Evolutionary conservation across 2,888 invertebrate genomes (phyloP).

Genomic region (Trachelus tabidus): DNA sequence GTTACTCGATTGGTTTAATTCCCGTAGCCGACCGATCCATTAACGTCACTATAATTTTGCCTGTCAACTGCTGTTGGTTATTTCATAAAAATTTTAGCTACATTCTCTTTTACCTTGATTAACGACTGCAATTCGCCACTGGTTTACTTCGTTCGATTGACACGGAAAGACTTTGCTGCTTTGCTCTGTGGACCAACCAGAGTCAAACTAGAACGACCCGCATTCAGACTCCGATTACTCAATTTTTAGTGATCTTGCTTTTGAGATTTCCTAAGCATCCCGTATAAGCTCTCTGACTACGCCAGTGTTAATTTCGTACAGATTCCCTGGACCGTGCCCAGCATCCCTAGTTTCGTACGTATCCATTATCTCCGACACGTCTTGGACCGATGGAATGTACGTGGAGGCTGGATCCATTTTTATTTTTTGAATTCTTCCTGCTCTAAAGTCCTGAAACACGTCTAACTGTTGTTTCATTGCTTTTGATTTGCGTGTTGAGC

Average conservation of each 20-base stretch:
- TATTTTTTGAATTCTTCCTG: no score
- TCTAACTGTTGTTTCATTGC: no score
- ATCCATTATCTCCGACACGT: background rate
- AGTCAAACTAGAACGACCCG: background rate
- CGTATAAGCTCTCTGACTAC: background rate
- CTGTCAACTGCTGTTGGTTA: background rate
- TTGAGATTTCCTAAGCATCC: conserved; percentile 17
- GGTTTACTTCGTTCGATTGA: background rate
- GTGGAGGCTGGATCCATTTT: no score
- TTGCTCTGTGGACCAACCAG: background rate
- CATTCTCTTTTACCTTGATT: background rate
- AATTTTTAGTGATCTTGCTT: conserved; percentile 8
- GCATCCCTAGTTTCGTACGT: conserved; percentile 14
- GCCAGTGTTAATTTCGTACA: conserved; percentile 16
- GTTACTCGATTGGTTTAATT: background rate
- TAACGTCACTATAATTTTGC: background rate
- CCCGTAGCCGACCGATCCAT: background rate
- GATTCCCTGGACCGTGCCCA: conserved; percentile 2
- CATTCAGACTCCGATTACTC: conserved; percentile 18
- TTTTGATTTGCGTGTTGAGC: no score
- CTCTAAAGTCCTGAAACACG: no score
- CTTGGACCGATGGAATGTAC: no score
- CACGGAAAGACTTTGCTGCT: background rate
- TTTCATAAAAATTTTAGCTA: background rate
- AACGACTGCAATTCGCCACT: background rate